A percentile compares a stretch with the other conserved stretches of the same genome.
These are phyloP conservation scores for Reticulitermes speratus DNA, from an alignment of 1,140 invertebrate species.

Conservation along the genomic window DNA sequence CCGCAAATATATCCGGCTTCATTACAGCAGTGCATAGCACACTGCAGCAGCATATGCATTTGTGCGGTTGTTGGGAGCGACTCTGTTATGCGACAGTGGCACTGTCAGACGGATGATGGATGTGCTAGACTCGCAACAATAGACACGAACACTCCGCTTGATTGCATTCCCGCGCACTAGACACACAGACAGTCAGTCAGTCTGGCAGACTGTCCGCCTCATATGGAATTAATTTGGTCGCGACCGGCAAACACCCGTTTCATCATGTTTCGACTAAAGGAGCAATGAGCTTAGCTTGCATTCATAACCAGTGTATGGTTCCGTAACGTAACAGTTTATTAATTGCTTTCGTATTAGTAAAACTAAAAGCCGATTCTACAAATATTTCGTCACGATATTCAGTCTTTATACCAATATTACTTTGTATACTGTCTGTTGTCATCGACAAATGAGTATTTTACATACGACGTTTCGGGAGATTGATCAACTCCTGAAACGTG, in stretches of 20 bases:
- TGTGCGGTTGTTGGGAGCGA: background rate
- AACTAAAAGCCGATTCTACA: too few relatives aligned
- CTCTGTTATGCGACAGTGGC: background rate
- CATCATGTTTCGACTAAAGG: too few relatives aligned
- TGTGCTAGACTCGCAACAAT: slow-evolving; percentile 1
- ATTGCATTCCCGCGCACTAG: background rate
- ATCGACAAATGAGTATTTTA: too few relatives aligned
- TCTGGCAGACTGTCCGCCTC: background rate
- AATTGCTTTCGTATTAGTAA: too few relatives aligned
- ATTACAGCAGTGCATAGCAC: background rate
- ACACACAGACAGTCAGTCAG: background rate
- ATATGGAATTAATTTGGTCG: background rate
- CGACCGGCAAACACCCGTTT: background rate
- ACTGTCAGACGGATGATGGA: slow-evolving; percentile 2
- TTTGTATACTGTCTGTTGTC: too few relatives aligned
- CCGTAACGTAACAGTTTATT: too few relatives aligned
- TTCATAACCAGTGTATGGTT: too few relatives aligned
- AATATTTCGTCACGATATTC: too few relatives aligned
- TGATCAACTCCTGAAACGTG: too few relatives aligned
- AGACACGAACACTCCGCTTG: slow-evolving; percentile 13
- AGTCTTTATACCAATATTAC: too few relatives aligned
- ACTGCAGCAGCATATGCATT: background rate
- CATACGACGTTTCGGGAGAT: too few relatives aligned
- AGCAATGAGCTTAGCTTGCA: too few relatives aligned
- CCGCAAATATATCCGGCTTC: background rate